phyloP scores from a whole-genome alignment of 2,113 vertebrate genomes.

The Meles meles region DNA sequence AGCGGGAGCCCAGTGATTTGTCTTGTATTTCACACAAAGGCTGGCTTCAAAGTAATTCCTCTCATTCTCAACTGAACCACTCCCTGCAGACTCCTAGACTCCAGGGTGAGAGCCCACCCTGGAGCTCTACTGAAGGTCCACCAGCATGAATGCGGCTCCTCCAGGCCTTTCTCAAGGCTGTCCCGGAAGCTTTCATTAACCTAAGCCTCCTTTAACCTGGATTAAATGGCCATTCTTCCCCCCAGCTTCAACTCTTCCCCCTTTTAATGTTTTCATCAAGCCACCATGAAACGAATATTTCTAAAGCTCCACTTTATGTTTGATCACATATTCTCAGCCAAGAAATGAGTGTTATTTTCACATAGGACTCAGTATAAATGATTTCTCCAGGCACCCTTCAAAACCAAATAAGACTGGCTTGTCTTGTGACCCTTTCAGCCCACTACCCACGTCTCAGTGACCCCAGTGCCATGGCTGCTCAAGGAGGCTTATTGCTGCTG shows the following conservation, averaged over 20 bases:
- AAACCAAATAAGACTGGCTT: rapidly evolving
- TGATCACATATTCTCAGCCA: neutral
- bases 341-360: neutral
- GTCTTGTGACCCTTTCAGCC: neutral
- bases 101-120: neutral
- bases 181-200: neutral
- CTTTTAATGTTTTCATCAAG: neutral
- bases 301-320: neutral
- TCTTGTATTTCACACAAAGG: neutral
- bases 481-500: neutral
- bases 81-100: neutral
- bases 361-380: neutral
- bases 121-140: neutral
- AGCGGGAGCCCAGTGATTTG: neutral
- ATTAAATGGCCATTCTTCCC: neutral
- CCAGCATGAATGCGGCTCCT: neutral
- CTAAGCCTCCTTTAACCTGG: neutral
- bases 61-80: neutral
- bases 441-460: neutral
- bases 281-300: neutral
- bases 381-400: neutral
- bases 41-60: neutral
- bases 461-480: neutral
- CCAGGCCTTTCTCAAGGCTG: neutral
- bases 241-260: neutral